phyloP scores from a whole-genome alignment of 2,113 vertebrate genomes.

The Hyperoodon ampullatus region DNA sequence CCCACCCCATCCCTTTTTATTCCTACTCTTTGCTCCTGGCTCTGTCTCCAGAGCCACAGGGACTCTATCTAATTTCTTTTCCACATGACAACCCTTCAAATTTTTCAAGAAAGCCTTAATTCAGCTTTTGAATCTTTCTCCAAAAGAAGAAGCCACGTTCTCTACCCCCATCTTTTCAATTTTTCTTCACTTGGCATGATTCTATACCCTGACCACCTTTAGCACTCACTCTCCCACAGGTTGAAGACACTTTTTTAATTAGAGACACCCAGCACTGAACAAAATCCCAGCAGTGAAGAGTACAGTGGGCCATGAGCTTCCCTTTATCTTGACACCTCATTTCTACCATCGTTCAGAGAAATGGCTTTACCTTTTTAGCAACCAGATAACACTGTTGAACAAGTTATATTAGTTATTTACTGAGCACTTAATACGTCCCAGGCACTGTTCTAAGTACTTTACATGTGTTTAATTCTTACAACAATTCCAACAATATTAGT shows the following conservation, averaged over 20 bases:
- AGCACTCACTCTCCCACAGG: background rate
- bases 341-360: background rate
- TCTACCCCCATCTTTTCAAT: background rate
- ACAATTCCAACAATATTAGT: background rate
- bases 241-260: background rate
- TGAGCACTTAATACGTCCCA: background rate
- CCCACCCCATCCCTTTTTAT: background rate
- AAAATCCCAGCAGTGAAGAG: background rate
- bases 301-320: background rate
- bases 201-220: background rate
- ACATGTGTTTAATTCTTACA: background rate
- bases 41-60: slow-evolving; percentile 2
- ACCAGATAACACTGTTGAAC: background rate
- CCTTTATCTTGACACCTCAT: background rate
- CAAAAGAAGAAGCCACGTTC: background rate
- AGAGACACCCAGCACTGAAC: background rate
- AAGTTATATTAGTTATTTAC: background rate
- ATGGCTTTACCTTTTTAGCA: background rate
- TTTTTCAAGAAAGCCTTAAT: slow-evolving; percentile 47
- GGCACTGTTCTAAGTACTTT: background rate
- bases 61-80: background rate
- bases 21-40: background rate
- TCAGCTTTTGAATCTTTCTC: background rate
- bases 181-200: background rate
- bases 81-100: background rate